phyloP scores from a whole-genome alignment of 1,140 invertebrate species.

The Branchinecta lindahli region DNA sequence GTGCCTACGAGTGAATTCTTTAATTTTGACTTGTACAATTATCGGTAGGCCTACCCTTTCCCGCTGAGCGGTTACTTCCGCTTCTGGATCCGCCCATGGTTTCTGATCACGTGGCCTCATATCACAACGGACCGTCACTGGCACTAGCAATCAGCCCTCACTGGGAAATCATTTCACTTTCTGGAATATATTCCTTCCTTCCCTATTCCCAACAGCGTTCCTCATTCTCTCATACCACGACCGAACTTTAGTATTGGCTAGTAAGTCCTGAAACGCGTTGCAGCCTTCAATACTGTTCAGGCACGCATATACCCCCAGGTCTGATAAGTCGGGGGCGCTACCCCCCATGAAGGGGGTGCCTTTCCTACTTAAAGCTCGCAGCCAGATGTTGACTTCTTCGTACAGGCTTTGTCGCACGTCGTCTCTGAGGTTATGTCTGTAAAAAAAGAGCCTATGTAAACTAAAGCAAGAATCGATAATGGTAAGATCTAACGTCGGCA shows the following conservation, averaged over 20 bases:
- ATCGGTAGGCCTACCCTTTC: too few relatives aligned
- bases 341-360: conserved; percentile 57
- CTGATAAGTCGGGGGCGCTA: conserved; percentile 70
- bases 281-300: conserved; percentile 91
- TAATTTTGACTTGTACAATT: too few relatives aligned
- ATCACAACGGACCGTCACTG: too few relatives aligned
- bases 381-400: conserved; percentile 70
- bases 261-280: conserved; percentile 67
- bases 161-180: too few relatives aligned
- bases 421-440: conserved; percentile 61
- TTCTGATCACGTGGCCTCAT: too few relatives aligned
- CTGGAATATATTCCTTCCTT: not conserved
- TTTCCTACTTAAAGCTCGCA: conserved; percentile 48
- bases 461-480: conserved; percentile 15
- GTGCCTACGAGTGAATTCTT: too few relatives aligned
- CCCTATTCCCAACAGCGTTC: conserved; percentile 25
- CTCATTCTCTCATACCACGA: conserved; percentile 38
- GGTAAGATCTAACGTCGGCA: conserved; percentile 11
- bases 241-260: conserved; percentile 50
- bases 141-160: too few relatives aligned
- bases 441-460: conserved; percentile 24
- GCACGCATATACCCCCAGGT: conserved; percentile 83
- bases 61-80: too few relatives aligned
- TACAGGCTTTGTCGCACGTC: conserved; percentile 81
- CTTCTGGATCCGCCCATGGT: too few relatives aligned